phyloP scores from a whole-genome alignment of 2,113 vertebrate species.

The Shinisaurus crocodilurus region DNA sequence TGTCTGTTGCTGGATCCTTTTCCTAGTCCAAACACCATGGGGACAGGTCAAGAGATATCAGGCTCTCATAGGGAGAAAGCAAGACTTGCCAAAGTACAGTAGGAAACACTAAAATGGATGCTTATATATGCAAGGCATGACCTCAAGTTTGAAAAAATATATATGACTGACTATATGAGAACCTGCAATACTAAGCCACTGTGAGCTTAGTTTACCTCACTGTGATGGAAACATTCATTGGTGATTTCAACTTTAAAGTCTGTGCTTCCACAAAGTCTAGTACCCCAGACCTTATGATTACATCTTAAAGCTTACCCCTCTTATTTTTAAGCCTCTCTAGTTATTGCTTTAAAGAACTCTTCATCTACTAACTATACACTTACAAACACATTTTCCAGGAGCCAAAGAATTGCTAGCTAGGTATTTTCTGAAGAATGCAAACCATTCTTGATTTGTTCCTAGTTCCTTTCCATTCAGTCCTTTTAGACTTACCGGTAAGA shows the following conservation, averaged over 20 bases:
- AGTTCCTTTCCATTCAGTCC: background rate
- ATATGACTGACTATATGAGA: background rate
- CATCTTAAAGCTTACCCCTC: background rate
- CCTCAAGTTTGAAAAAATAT: background rate
- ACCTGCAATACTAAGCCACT: background rate
- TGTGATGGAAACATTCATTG: background rate
- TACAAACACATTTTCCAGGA: slow-evolving; percentile 6
- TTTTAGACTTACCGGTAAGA: background rate
- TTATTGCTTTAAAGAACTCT: slow-evolving; percentile 10
- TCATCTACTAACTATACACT: background rate
- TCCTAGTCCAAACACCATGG: background rate
- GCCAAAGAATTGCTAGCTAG: background rate
- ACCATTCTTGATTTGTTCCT: background rate
- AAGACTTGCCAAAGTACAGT: background rate
- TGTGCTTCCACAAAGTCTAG: background rate
- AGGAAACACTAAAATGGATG: background rate
- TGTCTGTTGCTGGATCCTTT: background rate
- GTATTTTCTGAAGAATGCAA: background rate
- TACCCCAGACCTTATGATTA: background rate
- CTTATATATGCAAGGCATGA: background rate
- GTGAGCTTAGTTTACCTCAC: background rate
- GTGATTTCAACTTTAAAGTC: background rate
- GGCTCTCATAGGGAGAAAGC: background rate
- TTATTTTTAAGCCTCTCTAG: background rate
- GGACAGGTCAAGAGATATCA: background rate